A percentile compares a stretch with the other conserved stretches of the same genome.
phyloP scores from a whole-genome alignment of 2,888 invertebrate species.

The Myathropa florea region DNA sequence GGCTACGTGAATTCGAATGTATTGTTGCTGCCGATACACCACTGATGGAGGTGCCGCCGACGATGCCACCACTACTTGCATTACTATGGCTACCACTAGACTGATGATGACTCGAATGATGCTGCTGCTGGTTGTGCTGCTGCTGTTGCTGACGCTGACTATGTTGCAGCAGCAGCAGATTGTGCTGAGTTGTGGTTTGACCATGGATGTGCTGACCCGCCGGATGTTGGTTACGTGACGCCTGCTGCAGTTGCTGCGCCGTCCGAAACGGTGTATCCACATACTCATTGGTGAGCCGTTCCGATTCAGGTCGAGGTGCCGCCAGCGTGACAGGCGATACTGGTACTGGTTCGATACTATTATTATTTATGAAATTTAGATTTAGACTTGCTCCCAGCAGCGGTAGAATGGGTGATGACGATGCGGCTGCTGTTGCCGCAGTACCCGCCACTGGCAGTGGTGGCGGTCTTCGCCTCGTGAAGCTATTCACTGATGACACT shows the following conservation, averaged over 20 bases:
- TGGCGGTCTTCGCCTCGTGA: conserved; percentile 78
- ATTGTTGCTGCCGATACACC: conserved; percentile 71
- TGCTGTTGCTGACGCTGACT: conserved; percentile 80
- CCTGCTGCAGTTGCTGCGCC: conserved; percentile 81
- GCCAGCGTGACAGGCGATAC: conserved; percentile 82
- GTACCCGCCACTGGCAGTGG: conserved; percentile 73
- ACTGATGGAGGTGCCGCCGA: conserved; percentile 66
- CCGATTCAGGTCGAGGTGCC: conserved; percentile 91
- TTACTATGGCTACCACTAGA: conserved; percentile 72
- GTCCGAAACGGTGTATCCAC: conserved; percentile 92
- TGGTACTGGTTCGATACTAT: conserved; percentile 78
- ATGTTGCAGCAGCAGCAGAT: conserved; percentile 83
- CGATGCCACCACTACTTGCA: conserved; percentile 74
- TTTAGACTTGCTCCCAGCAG: conserved; percentile 74
- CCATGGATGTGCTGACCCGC: conserved; percentile 81
- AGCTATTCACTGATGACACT: conserved; percentile 77
- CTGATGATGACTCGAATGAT: conserved; percentile 74
- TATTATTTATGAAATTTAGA: conserved; percentile 68
- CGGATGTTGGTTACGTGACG: conserved; percentile 80
- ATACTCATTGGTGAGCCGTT: conserved; percentile 94
- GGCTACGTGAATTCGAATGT: conserved; percentile 73
- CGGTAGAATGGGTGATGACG: conserved; percentile 76
- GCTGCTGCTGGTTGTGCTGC: conserved; percentile 74
- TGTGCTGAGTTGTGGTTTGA: conserved; percentile 82
- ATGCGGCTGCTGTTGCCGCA: conserved; percentile 72